Percentiles rank a stretch among this genome's conserved stretches.
These are phyloP conservation scores for Caretta caretta DNA, from an alignment of 2,113 vertebrate genomes.

Conservation along the genomic window DNA sequence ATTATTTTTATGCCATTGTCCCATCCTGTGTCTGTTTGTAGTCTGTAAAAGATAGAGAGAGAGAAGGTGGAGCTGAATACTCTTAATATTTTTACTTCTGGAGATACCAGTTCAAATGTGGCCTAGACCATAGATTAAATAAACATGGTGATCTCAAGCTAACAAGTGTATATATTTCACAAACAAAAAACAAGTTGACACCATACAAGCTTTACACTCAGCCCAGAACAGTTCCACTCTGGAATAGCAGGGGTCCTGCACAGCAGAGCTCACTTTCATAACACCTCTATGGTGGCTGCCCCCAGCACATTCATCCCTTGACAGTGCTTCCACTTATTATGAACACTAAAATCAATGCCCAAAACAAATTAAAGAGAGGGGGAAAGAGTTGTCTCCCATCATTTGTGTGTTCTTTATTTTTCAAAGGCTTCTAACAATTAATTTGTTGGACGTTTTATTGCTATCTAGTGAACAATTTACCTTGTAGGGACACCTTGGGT, in stretches of 20 bases:
- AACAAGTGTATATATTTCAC: conserved; percentile 19
- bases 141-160: not conserved
- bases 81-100: not conserved
- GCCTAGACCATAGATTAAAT: not conserved
- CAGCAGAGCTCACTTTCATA: not conserved
- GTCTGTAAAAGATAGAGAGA: not conserved
- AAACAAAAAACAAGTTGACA: not conserved
- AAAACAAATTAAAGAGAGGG: conserved; percentile 54
- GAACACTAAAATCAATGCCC: conserved; percentile 43
- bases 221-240: not conserved
- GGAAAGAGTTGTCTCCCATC: conserved; percentile 41
- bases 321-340: conserved; percentile 28
- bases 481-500: conserved; percentile 17
- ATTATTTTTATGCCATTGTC: not conserved
- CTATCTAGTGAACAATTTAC: conserved; percentile 46
- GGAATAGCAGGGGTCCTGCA: conserved; percentile 26
- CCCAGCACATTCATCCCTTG: conserved; percentile 28
- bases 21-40: not conserved
- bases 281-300: not conserved
- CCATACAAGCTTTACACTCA: not conserved
- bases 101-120: not conserved
- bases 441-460: conserved; percentile 55
- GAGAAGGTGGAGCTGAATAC: not conserved
- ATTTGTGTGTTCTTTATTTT: conserved; percentile 35
- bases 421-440: conserved; percentile 54